Evolutionary conservation across 2,797 vertebrate species (phyloP).

Genomic region (Chloroceryle inda): DNA sequence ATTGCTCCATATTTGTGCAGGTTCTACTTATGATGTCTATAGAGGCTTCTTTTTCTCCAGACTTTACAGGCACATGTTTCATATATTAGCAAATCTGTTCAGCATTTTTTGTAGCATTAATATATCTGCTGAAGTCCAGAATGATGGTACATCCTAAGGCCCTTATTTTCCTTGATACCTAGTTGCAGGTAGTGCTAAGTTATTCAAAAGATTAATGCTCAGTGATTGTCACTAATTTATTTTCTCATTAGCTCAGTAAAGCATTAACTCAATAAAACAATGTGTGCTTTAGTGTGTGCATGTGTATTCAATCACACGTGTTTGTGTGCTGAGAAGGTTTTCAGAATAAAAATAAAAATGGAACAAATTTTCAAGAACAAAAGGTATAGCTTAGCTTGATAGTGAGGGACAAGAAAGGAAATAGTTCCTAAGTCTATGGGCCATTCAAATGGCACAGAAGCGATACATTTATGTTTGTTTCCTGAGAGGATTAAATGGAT

Average conservation of each 20-base stretch:
- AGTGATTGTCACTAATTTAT: neutral
- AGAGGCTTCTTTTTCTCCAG: neutral
- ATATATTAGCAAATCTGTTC: neutral
- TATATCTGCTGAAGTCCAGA: neutral
- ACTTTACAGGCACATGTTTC: neutral
- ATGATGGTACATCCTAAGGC: neutral
- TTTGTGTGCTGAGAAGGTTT: neutral
- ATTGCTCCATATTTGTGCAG: neutral
- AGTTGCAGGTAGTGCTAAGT: neutral
- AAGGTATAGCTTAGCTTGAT: neutral
- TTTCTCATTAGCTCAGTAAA: neutral
- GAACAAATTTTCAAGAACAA: neutral
- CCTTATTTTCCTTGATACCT: neutral
- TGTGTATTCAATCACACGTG: too few relatives aligned
- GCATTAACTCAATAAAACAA: neutral
- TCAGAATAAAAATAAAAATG: neutral
- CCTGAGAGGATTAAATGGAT: neutral
- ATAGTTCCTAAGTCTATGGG: neutral
- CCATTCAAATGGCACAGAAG: fast-evolving
- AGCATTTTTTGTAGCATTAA: neutral
- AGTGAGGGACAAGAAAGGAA: neutral
- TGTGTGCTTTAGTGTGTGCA: too few relatives aligned
- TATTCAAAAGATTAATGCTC: neutral
- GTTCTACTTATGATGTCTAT: neutral
- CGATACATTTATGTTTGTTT: neutral